These are phyloP conservation scores for Drosophila pseudotalamancana DNA, from an alignment of 2,888 invertebrate genomes.

Conservation along the genomic window DNA sequence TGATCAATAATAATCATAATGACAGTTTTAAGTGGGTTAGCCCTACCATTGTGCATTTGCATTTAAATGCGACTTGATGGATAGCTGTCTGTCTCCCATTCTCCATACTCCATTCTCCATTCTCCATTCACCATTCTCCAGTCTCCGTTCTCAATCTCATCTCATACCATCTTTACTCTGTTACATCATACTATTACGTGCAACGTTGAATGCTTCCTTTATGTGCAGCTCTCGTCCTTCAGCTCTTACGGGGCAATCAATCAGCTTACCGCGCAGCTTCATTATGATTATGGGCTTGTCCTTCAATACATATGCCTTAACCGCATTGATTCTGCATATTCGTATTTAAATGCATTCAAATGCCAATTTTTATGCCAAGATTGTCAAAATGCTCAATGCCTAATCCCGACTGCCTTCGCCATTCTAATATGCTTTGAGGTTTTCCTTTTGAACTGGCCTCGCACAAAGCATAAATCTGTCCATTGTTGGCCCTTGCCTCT, in stretches of 20 bases:
- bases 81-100: constrained; percentile 57
- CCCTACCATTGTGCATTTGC: constrained; percentile 49
- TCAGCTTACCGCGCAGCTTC: constrained; percentile 72
- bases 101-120: too few species aligned
- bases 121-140: too few species aligned
- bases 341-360: constrained; percentile 70
- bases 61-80: constrained; percentile 68
- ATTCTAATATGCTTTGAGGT: constrained; percentile 54
- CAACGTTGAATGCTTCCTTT: constrained; percentile 34
- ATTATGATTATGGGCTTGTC: constrained; percentile 71
- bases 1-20: constrained; percentile 79
- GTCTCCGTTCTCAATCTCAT: constrained; percentile 14
- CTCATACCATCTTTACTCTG: constrained; percentile 23
- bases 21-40: constrained; percentile 77
- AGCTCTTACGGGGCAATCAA: constrained; percentile 60
- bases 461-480: constrained; percentile 48
- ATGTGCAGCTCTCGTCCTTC: constrained; percentile 25
- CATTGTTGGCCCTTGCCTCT: constrained; percentile 62
- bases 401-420: constrained; percentile 50
- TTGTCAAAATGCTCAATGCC: constrained; percentile 56
- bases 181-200: constrained; percentile 61
- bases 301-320: constrained; percentile 15
- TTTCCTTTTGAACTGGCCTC: constrained; percentile 56
- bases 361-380: constrained; percentile 72
- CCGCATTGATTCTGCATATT: constrained; percentile 52